phyloP scores from a whole-genome alignment of 92 coral and sea anemone genomes.

The Chrysogorgia sp. region DNA sequence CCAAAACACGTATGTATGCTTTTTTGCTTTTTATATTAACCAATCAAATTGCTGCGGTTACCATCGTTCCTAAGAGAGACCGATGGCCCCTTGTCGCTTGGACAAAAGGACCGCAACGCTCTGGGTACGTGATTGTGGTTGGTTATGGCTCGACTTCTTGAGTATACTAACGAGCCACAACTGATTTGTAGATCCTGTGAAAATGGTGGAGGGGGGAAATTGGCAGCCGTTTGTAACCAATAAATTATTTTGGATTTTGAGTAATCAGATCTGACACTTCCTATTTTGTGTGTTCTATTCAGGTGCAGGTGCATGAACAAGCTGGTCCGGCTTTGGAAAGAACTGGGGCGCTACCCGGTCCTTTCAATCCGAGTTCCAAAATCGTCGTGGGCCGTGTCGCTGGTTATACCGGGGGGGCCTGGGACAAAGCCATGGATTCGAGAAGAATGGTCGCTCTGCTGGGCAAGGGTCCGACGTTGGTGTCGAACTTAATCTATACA shows the following conservation, averaged over 20 bases:
- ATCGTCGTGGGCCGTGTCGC: slow-evolving; percentile 87
- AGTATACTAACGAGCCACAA: no score
- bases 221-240: neutral
- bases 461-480: slow-evolving; percentile 90
- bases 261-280: neutral
- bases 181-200: no score
- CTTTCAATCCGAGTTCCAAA: slow-evolving; percentile 76
- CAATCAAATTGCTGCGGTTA: no score
- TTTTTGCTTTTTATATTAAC: no score
- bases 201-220: no score
- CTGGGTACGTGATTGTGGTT: no score
- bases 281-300: neutral
- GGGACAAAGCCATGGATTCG: slow-evolving; percentile 68
- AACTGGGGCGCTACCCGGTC: slow-evolving; percentile 82
- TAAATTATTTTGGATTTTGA: neutral
- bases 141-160: no score
- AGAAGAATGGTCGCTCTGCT: slow-evolving; percentile 84
- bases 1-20: no score
- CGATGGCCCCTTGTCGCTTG: no score
- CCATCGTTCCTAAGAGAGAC: no score
- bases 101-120: no score
- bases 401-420: slow-evolving; percentile 90
- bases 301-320: slow-evolving; percentile 74
- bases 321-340: slow-evolving; percentile 83
- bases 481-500: slow-evolving; percentile 87